Percentiles rank a stretch among this genome's conserved stretches.
phyloP scores from a whole-genome alignment of 2,797 vertebrate species.

The Enteromius treurensis region DNA sequence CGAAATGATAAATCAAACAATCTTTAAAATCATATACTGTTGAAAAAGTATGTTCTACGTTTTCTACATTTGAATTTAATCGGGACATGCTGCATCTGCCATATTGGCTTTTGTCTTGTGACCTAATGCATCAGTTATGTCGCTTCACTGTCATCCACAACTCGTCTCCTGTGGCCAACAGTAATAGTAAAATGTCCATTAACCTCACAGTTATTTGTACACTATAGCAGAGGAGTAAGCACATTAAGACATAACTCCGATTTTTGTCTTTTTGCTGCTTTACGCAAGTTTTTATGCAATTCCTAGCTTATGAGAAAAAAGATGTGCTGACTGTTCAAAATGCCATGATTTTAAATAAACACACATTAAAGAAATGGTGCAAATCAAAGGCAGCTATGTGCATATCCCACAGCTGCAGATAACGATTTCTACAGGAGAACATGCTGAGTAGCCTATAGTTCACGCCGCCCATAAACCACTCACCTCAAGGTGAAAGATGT shows the following conservation, averaged over 20 bases:
- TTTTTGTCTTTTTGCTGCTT: not conserved
- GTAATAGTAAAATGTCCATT: not conserved
- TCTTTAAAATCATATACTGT: not conserved
- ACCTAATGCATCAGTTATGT: not conserved
- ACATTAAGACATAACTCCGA: not conserved
- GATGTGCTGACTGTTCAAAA: not conserved
- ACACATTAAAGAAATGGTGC: slow-evolving; percentile 47
- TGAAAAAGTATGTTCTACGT: not conserved
- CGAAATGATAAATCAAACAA: fast-evolving
- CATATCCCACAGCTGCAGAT: slow-evolving; percentile 74
- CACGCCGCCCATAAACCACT: slow-evolving; percentile 74
- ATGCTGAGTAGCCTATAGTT: slow-evolving; percentile 57
- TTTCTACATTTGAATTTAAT: not conserved
- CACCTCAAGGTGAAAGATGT: slow-evolving; percentile 78
- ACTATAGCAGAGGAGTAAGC: not conserved
- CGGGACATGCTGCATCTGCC: not conserved
- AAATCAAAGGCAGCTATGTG: slow-evolving; percentile 73
- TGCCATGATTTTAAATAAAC: slow-evolving; percentile 1
- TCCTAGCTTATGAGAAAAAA: not conserved
- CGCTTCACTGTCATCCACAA: not conserved
- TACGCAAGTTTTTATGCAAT: not conserved
- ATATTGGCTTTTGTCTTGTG: slow-evolving; percentile 3
- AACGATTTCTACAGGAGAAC: slow-evolving; percentile 74
- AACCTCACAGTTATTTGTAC: not conserved
- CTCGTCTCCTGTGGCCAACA: not conserved